Base-by-base conservation (phyloP, 1,140 invertebrate species). In the Limonius californicus region DNA sequence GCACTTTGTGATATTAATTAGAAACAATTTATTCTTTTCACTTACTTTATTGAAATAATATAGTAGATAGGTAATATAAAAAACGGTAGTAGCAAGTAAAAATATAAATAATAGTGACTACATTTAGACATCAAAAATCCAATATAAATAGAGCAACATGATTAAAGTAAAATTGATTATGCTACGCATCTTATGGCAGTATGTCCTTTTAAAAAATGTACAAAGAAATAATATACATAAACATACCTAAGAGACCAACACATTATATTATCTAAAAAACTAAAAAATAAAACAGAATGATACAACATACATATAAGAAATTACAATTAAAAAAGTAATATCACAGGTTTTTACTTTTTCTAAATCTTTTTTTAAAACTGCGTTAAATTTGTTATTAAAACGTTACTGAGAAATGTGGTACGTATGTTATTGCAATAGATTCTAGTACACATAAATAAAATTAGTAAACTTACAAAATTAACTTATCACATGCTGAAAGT, bases 301-400 rank as follows among this genome's bases (percentile, higher is more conserved):
- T 50, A 50, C 9, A 50, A 50, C 15, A 50, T 50, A 50, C 6
- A 18, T 14, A 39, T 50, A 50, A 50, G 4, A 50, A 50, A 50
- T 50, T 50, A 50, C 20, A 50, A 50, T 50, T 50, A 50, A 50
- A 50, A 50, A 50, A 18, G 42, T 45, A 45, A 18, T 50, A 50
- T 50, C 45, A 50, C 45, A 50, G 45, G n/a, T 50, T 50, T 50
- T 18, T 50, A 7, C 45, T 18, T 50, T 50, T 50, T 50, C 18
- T 50, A 50, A 50, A 11, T 32, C 4, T 6, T 6, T 6, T 32
- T 32, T 6, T 32, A 6, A 6, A 4, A 32, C 27, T 32, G 27
- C 11, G 11, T 32, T n/a, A n/a, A n/a, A n/a, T n/a, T 27, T 27
- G 23, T 4, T 27, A 9, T 27, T 27, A 27, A 4, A 27, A 4